Conservation (phyloP, 2,888 invertebrate species). For the Xanthia togata region DNA sequence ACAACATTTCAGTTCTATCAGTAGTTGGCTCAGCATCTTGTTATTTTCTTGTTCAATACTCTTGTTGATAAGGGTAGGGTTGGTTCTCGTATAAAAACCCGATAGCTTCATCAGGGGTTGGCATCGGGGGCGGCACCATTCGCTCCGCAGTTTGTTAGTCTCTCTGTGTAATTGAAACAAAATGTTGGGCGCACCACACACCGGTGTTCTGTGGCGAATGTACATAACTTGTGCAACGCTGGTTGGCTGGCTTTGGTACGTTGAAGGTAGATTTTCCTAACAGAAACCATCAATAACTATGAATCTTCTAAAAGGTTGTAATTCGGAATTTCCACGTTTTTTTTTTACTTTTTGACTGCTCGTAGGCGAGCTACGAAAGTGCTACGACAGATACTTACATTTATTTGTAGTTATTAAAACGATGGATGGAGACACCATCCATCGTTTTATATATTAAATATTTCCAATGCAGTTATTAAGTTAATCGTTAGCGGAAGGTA, state of each 20-base stretch:
- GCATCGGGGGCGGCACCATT: slow-evolving; percentile 61
- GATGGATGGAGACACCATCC: no score
- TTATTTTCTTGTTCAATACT: slow-evolving; percentile 29
- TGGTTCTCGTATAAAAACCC: slow-evolving; percentile 54
- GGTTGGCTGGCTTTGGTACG: not conserved
- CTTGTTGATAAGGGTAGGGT: slow-evolving; percentile 48
- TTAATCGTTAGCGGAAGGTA: not conserved
- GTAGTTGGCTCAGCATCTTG: slow-evolving; percentile 1
- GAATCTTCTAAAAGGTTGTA: not conserved
- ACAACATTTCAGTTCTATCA: not conserved
- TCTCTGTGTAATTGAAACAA: slow-evolving; percentile 68
- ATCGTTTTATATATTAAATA: no score
- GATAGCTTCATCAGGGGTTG: slow-evolving; percentile 68
- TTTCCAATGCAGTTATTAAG: not conserved
- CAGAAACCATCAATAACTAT: not conserved
- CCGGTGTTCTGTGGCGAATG: slow-evolving; percentile 20
- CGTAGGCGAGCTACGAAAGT: not conserved
- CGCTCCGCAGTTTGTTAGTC: slow-evolving; percentile 62
- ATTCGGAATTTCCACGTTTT: no score
- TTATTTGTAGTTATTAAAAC: not conserved
- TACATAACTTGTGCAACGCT: not conserved
- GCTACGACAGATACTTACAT: not conserved
- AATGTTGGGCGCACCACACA: slow-evolving; percentile 49
- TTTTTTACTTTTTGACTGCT: not conserved
- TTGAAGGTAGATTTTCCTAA: not conserved